Evolutionary conservation across 2,888 invertebrate genomes (phyloP).

Genomic region (Tolmerus cingulatus): DNA sequence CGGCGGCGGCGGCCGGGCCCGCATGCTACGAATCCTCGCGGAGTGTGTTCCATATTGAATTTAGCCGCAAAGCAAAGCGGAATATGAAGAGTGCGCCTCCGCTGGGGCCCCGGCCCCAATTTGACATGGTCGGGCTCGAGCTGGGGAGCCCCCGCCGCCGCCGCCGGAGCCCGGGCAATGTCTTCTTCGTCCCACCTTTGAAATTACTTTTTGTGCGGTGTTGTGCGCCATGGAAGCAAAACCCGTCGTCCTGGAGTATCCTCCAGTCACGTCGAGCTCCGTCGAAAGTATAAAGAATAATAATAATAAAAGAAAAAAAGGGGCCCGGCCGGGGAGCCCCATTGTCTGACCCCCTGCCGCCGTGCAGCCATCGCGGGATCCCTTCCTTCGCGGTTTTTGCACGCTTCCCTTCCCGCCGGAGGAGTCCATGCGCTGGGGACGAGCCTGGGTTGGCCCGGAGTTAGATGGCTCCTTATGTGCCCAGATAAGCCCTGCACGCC

Average conservation of each 20-base stretch:
- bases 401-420: slow-evolving; percentile 33
- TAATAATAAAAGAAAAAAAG: neutral
- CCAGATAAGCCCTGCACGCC: slow-evolving; percentile 15
- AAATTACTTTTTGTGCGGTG: slow-evolving; percentile 25
- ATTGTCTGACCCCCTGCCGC: slow-evolving; percentile 42
- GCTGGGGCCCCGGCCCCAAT: neutral
- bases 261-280: slow-evolving; percentile 36
- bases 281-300: slow-evolving; percentile 21
- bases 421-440: slow-evolving; percentile 41
- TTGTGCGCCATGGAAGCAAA: slow-evolving; percentile 11
- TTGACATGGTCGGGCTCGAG: neutral
- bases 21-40: neutral
- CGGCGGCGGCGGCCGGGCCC: neutral
- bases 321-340: slow-evolving; percentile 10
- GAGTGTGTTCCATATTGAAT: slow-evolving; percentile 28
- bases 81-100: slow-evolving; percentile 31
- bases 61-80: slow-evolving; percentile 16
- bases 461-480: slow-evolving; percentile 32
- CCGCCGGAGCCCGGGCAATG: neutral
- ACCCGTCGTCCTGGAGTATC: slow-evolving; percentile 37
- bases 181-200: slow-evolving; percentile 12
- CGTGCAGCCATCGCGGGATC: slow-evolving; percentile 35
- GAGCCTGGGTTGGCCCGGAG: slow-evolving; percentile 41
- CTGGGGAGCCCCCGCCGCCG: neutral
- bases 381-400: slow-evolving; percentile 34